Evolutionary conservation across 2,113 vertebrate species (phyloP), one percentile per base, ranked within the genome.

Genomic region (Struthidea cinerea): DNA sequence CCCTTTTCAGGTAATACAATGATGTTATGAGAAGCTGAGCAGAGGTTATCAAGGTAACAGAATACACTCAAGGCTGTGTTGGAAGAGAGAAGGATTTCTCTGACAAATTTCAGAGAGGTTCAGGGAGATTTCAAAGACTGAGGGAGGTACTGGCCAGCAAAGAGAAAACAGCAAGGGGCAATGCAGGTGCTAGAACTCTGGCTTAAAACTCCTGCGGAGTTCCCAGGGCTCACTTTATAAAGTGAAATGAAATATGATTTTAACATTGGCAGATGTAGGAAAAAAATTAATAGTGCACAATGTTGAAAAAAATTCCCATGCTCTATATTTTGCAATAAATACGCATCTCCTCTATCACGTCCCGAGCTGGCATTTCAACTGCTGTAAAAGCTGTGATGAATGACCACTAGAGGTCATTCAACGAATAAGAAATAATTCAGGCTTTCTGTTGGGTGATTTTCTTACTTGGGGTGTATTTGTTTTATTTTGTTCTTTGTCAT

Each of bases 371-470:
- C 14, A 20, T 70, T 32, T 63, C 39, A 50, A 56, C 35, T n/a
- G 23, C 68, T 70, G 79, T 61, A 26, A 87, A 77, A 94, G 37
- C 57, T 69, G 37, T 16, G 59, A 57, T 50, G 59, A 46, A 55
- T 71, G 61, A 42, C 96, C 96, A 90, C 94, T 94, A 97, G 97
- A 79, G 94, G 96, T 94, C 95, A 85, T 52, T 61, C 80, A 57
- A 33, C 28, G 94, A 91, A 39, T 71, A 80, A 76, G 61, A 90
- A 81, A 95, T 55, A 57, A 32, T 41, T 30, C 44, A 70, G 14
- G 39, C 19, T 50, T 85, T 50, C 41, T 21, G 11, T 41, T 84
- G 18, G 18, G 28, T 32, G 16, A 65, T 68, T 44, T 20, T 46
- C 52, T 47, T 67, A 16, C 46, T 86, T 57, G 37, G 3, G 10